Evolutionary conservation across 2,113 vertebrate genomes (phyloP).

Genomic region (Beaufortia kweichowensis): DNA sequence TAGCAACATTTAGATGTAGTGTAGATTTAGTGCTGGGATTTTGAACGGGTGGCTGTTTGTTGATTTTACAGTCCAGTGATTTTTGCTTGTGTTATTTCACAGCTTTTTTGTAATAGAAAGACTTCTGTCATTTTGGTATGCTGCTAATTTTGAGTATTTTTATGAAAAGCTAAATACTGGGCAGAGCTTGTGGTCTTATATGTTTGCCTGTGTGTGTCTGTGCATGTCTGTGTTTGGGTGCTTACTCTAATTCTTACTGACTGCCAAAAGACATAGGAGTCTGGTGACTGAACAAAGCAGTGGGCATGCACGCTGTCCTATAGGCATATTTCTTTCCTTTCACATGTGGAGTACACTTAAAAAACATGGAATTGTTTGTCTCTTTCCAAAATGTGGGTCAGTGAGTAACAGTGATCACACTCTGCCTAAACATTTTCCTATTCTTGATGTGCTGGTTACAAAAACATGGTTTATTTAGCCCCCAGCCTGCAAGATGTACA

Average conservation of each 20-base stretch:
- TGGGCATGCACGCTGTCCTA: background rate
- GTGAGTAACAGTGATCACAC: conserved; percentile 1
- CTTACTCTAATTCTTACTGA: conserved; percentile 15
- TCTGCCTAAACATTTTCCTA: conserved; percentile 15
- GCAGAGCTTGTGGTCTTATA: background rate
- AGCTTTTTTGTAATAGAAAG: background rate
- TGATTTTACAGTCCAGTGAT: conserved; percentile 4
- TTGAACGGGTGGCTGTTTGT: conserved; percentile 2
- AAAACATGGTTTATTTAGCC: background rate
- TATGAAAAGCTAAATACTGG: background rate
- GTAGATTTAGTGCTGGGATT: conserved; percentile 26
- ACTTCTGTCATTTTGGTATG: background rate
- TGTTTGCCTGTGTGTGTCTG: conserved; percentile 1
- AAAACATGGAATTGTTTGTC: background rate
- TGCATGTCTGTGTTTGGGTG: conserved; percentile 15
- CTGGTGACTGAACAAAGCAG: background rate
- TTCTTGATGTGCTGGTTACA: background rate
- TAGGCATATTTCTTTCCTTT: background rate
- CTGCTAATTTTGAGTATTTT: background rate
- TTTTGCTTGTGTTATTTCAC: background rate
- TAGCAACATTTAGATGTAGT: conserved; percentile 30
- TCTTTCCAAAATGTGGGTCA: conserved; percentile 31
- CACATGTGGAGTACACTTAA: background rate
- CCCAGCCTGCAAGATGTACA: background rate
- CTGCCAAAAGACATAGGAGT: conserved; percentile 21